Base-by-base conservation (phyloP, 2,797 vertebrate genomes). In the Tympanoctomys barrerae region DNA sequence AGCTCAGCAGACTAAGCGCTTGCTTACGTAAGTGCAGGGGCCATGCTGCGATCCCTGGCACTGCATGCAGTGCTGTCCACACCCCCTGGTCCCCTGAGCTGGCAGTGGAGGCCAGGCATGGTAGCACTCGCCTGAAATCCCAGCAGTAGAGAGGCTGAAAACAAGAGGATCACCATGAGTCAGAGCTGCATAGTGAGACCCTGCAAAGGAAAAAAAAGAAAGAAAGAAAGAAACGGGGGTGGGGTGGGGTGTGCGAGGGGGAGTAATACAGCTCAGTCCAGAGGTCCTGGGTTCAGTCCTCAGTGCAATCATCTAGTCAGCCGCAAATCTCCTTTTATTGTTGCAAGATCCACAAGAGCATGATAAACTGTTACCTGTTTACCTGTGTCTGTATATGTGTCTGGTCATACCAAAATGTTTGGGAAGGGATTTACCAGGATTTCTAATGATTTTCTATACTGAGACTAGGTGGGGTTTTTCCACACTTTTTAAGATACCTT, bases 401-500 rank as follows among this genome's bases (percentile, higher is more conserved):
- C 64, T 81, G 66, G 66, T 11, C 54, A 19, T 92, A 79, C 33
- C 79, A 86, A 86, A 64, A 83, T 90, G 36, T 89, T 78, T 95
- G 26, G 31, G 81, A 94, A 57, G 87, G 91, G 42, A 33, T 83
- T 90, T 82, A 90, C 79, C 52, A 92, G 90, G 85, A 28, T 87
- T 90, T 33, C 82, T 64, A 92, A 75, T 96, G 79, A 21, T 70
- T 90, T 90, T 92, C 77, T 87, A 66, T 91, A 88, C 70, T 12
- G 68, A 79, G 70, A 78, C 92, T 89, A 78, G 31, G 42, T 42
- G 42, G 75, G 33, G 59, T 97, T 91, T 88, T 71, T 66, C 52
- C 26, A 62, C 68, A 82, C 61, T 75, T 59, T 84, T 87, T 91
- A 62, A 59, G 52, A 7, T 94, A 33, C 68, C 54, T 21, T 92